Percentiles rank a stretch among this genome's conserved stretches.
Conservation (phyloP, 2,797 vertebrate genomes). For the Myripristis jacobus region DNA sequence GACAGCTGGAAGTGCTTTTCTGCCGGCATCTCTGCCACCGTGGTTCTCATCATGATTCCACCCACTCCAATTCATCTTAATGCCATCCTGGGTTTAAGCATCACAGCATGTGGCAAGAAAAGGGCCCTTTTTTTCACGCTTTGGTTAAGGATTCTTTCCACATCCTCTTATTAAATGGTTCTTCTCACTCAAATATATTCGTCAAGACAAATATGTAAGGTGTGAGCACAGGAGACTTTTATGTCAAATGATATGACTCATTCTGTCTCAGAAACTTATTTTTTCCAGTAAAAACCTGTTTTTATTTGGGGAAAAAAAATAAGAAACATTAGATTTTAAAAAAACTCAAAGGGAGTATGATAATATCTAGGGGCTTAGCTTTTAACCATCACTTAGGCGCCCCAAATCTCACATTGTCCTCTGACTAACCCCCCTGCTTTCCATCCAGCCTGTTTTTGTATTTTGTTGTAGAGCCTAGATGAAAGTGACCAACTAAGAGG, state of each 20-base stretch:
- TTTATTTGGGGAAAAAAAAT: background rate
- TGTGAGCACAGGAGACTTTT: constrained; percentile 22
- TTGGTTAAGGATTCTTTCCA: constrained; percentile 41
- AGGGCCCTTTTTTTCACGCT: constrained; percentile 33
- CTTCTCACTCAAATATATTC: constrained; percentile 56
- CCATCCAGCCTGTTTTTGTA: constrained; percentile 30
- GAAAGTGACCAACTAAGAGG: constrained; percentile 50
- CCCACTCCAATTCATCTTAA: constrained; percentile 71
- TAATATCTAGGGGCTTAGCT: constrained; percentile 32
- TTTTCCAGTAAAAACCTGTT: background rate
- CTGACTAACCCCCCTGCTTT: constrained; percentile 40
- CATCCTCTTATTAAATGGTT: constrained; percentile 48
- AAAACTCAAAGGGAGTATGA: background rate
- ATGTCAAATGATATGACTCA: too few species aligned
- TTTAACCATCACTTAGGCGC: constrained; percentile 33
- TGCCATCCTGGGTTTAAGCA: constrained; percentile 54
- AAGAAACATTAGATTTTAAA: constrained; percentile 45
- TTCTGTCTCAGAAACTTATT: constrained; percentile 33
- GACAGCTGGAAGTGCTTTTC: constrained; percentile 64
- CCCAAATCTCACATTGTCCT: constrained; percentile 44
- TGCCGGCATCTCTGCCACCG: constrained; percentile 55
- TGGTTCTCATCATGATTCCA: constrained; percentile 71
- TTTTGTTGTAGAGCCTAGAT: constrained; percentile 38
- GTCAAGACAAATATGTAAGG: constrained; percentile 30
- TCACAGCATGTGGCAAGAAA: constrained; percentile 36